phyloP scores from a whole-genome alignment of 2,113 vertebrate genomes.

The Peromyscus californicus region DNA sequence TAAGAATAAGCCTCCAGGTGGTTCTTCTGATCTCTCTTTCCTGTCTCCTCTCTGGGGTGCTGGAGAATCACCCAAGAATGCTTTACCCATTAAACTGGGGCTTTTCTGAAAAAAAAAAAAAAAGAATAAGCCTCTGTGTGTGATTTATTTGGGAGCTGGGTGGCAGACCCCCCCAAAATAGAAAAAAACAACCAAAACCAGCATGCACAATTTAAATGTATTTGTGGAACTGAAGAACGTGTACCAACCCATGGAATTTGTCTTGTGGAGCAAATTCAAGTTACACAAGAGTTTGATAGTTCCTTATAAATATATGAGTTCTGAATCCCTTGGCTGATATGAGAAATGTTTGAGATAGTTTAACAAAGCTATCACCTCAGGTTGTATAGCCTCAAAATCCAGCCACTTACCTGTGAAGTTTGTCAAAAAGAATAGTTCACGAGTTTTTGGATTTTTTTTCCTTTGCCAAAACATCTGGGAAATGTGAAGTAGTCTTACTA shows the following conservation, averaged over 20 bases:
- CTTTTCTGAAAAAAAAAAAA: no score
- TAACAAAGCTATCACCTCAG: not conserved
- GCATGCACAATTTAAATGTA: not conserved
- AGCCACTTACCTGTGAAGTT: not conserved
- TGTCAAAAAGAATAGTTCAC: not conserved
- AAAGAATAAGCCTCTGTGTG: no score
- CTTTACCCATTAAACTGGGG: no score
- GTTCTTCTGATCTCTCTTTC: no score
- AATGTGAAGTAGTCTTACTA: not conserved
- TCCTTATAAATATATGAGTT: not conserved
- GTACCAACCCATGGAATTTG: not conserved
- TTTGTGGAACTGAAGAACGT: not conserved
- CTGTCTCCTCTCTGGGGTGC: no score
- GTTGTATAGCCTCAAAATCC: not conserved
- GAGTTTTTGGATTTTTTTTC: not conserved
- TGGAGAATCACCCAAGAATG: no score
- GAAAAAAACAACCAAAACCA: no score
- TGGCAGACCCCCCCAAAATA: no score
- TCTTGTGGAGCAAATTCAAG: not conserved
- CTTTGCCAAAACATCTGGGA: not conserved
- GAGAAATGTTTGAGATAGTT: not conserved
- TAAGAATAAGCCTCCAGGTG: no score
- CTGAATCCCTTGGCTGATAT: not conserved
- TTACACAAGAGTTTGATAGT: not conserved
- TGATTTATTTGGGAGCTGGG: no score